These are phyloP conservation scores for Nebria salina DNA, from an alignment of 2,888 invertebrate species.

Conservation along the genomic window DNA sequence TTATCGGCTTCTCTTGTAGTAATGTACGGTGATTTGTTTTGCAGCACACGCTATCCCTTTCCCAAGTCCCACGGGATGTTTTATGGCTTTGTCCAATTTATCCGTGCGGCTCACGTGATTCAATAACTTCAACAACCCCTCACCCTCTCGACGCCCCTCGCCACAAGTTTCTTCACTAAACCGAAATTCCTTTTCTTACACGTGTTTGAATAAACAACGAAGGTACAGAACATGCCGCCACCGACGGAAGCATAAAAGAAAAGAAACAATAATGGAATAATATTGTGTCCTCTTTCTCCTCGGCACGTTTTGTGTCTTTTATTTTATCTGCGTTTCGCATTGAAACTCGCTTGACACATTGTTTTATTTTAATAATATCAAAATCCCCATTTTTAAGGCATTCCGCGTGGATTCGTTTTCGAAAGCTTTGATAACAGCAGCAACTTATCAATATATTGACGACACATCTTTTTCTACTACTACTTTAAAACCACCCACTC, in stretches of 20 bases:
- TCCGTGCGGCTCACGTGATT: slow-evolving; percentile 37
- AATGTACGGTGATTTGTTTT: slow-evolving; percentile 42
- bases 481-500: too few relatives aligned
- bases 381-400: too few relatives aligned
- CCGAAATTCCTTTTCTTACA: slow-evolving; percentile 36
- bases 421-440: too few relatives aligned
- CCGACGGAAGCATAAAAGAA: not conserved
- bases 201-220: slow-evolving; percentile 42
- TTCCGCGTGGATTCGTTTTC: too few relatives aligned
- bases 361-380: too few relatives aligned
- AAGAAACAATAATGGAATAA: slow-evolving; percentile 4
- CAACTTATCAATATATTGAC: too few relatives aligned
- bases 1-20: slow-evolving; percentile 20
- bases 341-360: too few relatives aligned
- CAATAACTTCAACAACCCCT: slow-evolving; percentile 33
- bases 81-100: slow-evolving; percentile 45
- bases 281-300: too few relatives aligned
- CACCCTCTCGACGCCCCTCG: not conserved
- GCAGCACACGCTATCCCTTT: not conserved
- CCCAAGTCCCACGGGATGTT: slow-evolving; percentile 32
- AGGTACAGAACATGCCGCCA: slow-evolving; percentile 6
- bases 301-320: too few relatives aligned
- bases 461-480: too few relatives aligned
- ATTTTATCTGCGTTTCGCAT: too few relatives aligned
- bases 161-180: slow-evolving; percentile 25